Evolutionary conservation across 2,888 invertebrate species (phyloP), one percentile per base, ranked within the genome.

Genomic region (Dorcus hopei): DNA sequence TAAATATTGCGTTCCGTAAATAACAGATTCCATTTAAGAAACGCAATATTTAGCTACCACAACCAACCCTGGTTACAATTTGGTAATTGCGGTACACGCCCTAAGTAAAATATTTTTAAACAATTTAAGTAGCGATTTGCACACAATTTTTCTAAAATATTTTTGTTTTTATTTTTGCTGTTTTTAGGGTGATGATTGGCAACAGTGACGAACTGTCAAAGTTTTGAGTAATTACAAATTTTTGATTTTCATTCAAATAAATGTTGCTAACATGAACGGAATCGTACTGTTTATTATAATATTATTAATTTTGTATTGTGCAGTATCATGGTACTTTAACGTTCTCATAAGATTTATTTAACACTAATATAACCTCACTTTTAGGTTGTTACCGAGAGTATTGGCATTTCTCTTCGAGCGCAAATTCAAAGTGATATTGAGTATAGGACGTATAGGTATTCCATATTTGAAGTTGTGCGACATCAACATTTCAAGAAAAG

Each of bases 401-500:
- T 79, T 93, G 66, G 88, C 92, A 72, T 93, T 91, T 90, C 80
- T 89, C 65, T 87, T 93, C 66, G 88, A 90, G 76, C 85, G 88
- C 68, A 89, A 89, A 75, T 93, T 88, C 76, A 87, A 88, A 77
- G 86, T 93, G 65, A 86, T 89, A 74, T 81, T 93, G 47, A 87
- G 88, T 66, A 91, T 93, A 61, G 92, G 93, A 9, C 84, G 90
- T 65, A 91, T 93, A 66, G 87, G 88, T n/a, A 81, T 93, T 54
- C 90, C 89, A 1, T 91, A 91, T 72, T 83, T 92, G 53, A 87
- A 87, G 68, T 79, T 94, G 14, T 87, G 88, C 75, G 91, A 94
- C 82, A 90, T 93, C 33, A 86, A 87, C 70, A 82, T 94, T 61
- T 85, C 88, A 54, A 91, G 90, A 79, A 90, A 87, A 81, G 91